Base-by-base conservation (phyloP, 2,113 vertebrate species). In the Lamprotornis superbus region DNA sequence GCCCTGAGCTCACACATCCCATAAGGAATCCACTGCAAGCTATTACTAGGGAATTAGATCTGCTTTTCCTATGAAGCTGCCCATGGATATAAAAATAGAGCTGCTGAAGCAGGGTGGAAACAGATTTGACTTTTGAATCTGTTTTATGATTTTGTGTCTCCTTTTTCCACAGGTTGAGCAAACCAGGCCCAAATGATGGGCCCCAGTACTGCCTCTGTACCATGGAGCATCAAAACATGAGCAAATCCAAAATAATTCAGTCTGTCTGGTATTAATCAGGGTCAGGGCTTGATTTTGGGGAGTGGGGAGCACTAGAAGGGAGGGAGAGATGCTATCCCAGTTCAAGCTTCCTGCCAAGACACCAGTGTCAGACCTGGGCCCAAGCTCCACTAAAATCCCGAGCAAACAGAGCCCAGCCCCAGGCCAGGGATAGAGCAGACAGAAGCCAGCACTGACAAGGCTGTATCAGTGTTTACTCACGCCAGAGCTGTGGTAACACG, bases 391-490 rank as follows among this genome's bases (percentile, higher is more conserved):
- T 50, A 12, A 17, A 60, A 59, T 14, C 61, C 55, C 14, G 27
- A 84, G 70, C 55, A 86, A 84, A 89, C 40, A 75, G 89, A 35
- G 81, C 39, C 73, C 89, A 97, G 89, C 65, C 52, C 87, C 82
- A 89, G 89, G 50, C 68, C 47, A 78, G 75, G 82, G 95, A 82
- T 94, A 83, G 97, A 97, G 97, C 97, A 98, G 97, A 98, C 98
- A 98, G 98, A 99, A 98, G 98, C 98, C 98, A 98, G 98, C 98
- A 91, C 98, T 99, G 99, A 98, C 98, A 24, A 98, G 97, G 98
- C 99, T 98, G 98, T 98, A 98, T 93, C 98, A 91, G 97, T 98
- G 97, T 97, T 98, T 98, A 99, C 98, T 93, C 96, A n/a, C 49
- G 56, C 94, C 97, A 87, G 95, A 95, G 87, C 92, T 73, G 97